These are phyloP conservation scores for Idaea straminata DNA, from an alignment of 2,888 invertebrate genomes.

Conservation along the genomic window DNA sequence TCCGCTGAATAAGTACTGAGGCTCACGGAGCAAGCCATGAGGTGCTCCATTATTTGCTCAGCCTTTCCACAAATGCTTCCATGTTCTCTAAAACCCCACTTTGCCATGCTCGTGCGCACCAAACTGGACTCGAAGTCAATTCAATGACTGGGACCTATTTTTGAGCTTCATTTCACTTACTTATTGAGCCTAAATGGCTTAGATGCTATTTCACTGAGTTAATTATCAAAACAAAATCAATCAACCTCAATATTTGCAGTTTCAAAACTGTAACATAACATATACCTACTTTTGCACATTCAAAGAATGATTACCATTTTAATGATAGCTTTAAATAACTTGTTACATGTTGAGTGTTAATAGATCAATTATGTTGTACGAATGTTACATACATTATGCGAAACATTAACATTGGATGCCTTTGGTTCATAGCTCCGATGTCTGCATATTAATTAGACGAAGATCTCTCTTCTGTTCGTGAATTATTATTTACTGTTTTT, in stretches of 20 bases:
- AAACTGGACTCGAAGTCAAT: too few species aligned
- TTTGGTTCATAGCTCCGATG: neutral
- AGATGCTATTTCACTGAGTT: neutral
- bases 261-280: slow-evolving; percentile 2
- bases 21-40: too few species aligned
- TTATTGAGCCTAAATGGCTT: neutral
- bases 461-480: neutral
- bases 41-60: too few species aligned
- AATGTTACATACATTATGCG: slow-evolving; percentile 11
- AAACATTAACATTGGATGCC: neutral
- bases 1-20: too few species aligned
- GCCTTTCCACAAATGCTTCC: too few species aligned
- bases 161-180: neutral
- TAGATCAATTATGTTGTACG: slow-evolving; percentile 14
- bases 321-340: slow-evolving; percentile 5
- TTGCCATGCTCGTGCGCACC: too few species aligned
- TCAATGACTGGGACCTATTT: too few species aligned
- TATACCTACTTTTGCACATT: slow-evolving; percentile 10
- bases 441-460: neutral
- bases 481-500: neutral
- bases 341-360: slow-evolving; percentile 13
- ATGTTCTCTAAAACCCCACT: too few species aligned
- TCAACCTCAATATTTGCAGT: neutral
- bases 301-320: slow-evolving; percentile 6
- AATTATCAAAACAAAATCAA: neutral